Percentiles rank a stretch among this genome's conserved stretches.
These are phyloP conservation scores for Dreissena rostriformis DNA, from an alignment of 1,140 invertebrate genomes.

Conservation along the genomic window DNA sequence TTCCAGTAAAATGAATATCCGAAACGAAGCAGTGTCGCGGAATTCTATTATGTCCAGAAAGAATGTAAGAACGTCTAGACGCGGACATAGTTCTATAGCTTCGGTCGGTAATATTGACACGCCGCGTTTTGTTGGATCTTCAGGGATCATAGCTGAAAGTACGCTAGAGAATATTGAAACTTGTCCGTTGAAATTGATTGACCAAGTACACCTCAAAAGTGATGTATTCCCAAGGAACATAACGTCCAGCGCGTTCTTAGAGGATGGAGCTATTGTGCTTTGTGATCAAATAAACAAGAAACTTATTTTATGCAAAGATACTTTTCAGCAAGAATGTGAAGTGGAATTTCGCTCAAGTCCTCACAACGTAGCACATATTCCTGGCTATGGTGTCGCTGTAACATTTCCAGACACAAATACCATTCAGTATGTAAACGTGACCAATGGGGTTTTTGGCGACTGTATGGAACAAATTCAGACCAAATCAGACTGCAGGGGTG, in stretches of 20 bases:
- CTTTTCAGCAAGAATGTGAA: background rate
- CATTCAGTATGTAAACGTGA: conserved; percentile 11
- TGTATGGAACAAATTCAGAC: conserved; percentile 19
- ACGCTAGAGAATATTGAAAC: background rate
- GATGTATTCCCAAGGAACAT: conserved; percentile 27
- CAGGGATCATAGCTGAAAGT: too few relatives aligned
- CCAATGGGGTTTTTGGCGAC: conserved; percentile 13
- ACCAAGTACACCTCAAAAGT: background rate
- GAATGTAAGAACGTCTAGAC: background rate
- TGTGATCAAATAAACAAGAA: conserved; percentile 44
- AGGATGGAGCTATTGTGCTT: conserved; percentile 15
- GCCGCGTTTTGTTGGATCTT: conserved; percentile 6
- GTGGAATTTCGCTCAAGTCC: conserved; percentile 18
- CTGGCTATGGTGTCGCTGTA: conserved; percentile 19
- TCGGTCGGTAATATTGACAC: conserved; percentile 29
- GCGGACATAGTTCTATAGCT: conserved; percentile 18
- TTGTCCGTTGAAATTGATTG: background rate
- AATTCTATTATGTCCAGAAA: background rate
- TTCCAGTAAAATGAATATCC: background rate
- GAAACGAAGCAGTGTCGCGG: too few relatives aligned
- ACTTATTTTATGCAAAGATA: conserved; percentile 7
- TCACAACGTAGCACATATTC: conserved; percentile 29
- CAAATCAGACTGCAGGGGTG: conserved; percentile 32
- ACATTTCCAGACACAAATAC: conserved; percentile 36
- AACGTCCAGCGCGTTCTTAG: conserved; percentile 7